A percentile compares a stretch with the other conserved stretches of the same genome.
phyloP scores from a whole-genome alignment of 2,113 vertebrate genomes.

The Strigops habroptila region DNA sequence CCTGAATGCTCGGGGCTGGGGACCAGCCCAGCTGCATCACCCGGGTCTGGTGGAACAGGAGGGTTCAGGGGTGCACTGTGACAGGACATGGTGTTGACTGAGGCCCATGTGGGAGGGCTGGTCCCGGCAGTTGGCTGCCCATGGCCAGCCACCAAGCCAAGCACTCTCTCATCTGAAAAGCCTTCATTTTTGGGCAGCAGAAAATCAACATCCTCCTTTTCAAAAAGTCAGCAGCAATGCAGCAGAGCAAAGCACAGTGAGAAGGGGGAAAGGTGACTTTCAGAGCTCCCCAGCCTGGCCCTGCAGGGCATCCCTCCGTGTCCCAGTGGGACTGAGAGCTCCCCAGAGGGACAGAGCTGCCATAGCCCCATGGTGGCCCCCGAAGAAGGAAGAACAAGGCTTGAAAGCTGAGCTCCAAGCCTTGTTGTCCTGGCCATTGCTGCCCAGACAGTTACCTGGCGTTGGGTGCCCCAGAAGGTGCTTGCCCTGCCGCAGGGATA shows the following conservation, averaged over 20 bases:
- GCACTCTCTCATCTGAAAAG: neutral
- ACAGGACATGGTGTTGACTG: fast-evolving
- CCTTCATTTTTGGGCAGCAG: neutral
- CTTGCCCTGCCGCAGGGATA: neutral
- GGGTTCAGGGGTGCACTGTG: neutral
- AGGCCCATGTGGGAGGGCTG: neutral
- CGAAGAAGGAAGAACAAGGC: neutral
- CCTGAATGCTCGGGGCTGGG: fast-evolving
- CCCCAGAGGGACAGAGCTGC: neutral
- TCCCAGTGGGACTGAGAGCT: neutral
- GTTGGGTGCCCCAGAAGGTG: fast-evolving
- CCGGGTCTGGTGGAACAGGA: fast-evolving
- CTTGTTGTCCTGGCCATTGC: fast-evolving
- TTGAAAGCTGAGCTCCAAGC: neutral
- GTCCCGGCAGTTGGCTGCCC: neutral
- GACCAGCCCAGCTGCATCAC: neutral
- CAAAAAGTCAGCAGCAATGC: neutral
- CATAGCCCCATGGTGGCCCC: too few relatives aligned
- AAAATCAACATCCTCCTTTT: neutral
- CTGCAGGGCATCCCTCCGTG: neutral
- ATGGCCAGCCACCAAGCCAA: neutral
- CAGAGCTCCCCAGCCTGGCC: neutral
- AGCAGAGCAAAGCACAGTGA: neutral
- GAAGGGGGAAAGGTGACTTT: neutral
- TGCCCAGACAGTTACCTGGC: neutral